Conservation (phyloP, 2,113 vertebrate genomes). For the Panthera uncia region DNA sequence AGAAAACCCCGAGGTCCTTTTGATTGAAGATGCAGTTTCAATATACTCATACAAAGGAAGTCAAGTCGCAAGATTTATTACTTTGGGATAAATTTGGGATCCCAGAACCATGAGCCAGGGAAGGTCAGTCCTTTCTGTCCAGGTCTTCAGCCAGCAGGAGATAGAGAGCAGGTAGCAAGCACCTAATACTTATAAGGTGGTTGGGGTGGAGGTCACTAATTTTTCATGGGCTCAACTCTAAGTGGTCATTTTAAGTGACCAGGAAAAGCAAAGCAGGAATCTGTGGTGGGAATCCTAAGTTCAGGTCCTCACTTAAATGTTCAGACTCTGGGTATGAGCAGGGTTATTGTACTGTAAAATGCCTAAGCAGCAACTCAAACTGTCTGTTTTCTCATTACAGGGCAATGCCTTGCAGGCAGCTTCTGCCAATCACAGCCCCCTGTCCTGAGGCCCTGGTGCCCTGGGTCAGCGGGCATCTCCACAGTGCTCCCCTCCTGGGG, state of each 20-base stretch:
- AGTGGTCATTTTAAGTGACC: background rate
- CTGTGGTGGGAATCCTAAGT: background rate
- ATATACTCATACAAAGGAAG: background rate
- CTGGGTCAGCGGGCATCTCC: constrained; percentile 27
- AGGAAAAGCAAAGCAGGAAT: background rate
- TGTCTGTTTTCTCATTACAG: background rate
- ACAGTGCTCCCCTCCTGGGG: constrained; percentile 12
- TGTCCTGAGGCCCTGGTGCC: background rate
- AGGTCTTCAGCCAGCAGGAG: background rate
- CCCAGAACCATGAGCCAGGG: background rate
- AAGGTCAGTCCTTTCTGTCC: background rate
- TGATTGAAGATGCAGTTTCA: background rate
- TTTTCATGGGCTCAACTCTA: background rate
- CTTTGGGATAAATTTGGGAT: background rate
- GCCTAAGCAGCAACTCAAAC: background rate
- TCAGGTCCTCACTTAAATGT: background rate
- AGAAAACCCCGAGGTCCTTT: background rate
- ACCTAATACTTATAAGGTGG: background rate
- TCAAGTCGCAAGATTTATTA: background rate
- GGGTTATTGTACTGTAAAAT: background rate
- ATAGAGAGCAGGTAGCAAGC: background rate
- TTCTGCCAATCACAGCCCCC: constrained; percentile 10
- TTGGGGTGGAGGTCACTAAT: background rate
- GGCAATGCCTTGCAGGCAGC: background rate
- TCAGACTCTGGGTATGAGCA: background rate